phyloP scores from a whole-genome alignment of 2,797 vertebrate genomes.

The Protonibea diacanthus region DNA sequence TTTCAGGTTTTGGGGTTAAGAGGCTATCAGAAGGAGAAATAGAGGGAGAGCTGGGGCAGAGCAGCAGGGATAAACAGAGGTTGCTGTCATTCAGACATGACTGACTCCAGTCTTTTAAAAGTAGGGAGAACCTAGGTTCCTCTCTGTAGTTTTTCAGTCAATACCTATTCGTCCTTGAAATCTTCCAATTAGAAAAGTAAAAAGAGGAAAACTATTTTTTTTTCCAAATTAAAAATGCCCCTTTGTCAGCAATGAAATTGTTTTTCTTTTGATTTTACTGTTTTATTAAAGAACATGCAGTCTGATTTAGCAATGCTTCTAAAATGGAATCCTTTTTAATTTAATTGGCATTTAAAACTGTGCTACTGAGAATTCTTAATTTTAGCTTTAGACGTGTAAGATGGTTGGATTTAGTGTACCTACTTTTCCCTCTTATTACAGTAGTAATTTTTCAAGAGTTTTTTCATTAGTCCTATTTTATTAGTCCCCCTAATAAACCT shows the following conservation, averaged over 20 bases:
- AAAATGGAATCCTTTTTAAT: constrained; percentile 12
- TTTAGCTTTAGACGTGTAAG: not conserved
- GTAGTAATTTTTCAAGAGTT: constrained; percentile 11
- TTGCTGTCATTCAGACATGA: constrained; percentile 93
- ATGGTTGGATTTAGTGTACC: not conserved
- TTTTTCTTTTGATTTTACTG: constrained; percentile 23
- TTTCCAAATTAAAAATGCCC: constrained; percentile 34
- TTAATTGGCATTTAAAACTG: constrained; percentile 34
- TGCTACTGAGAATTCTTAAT: constrained; percentile 17
- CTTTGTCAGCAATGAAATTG: not conserved
- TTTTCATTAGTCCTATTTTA: constrained; percentile 81
- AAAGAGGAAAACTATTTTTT: constrained; percentile 36
- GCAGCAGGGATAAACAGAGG: constrained; percentile 49
- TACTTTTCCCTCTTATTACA: not conserved
- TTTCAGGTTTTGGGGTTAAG: constrained; percentile 83
- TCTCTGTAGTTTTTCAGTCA: constrained; percentile 86
- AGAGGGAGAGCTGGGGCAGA: constrained; percentile 20
- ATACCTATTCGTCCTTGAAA: constrained; percentile 83
- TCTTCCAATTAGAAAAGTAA: constrained; percentile 88
- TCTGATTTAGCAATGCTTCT: constrained; percentile 19
- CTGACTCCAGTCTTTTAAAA: constrained; percentile 93
- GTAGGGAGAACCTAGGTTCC: constrained; percentile 82
- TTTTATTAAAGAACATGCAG: constrained; percentile 6
- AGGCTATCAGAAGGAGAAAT: constrained; percentile 21
- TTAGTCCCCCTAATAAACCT: constrained; percentile 87